These are phyloP conservation scores for Anoplius nigerrimus DNA, from an alignment of 2,888 invertebrate species.

Conservation along the genomic window DNA sequence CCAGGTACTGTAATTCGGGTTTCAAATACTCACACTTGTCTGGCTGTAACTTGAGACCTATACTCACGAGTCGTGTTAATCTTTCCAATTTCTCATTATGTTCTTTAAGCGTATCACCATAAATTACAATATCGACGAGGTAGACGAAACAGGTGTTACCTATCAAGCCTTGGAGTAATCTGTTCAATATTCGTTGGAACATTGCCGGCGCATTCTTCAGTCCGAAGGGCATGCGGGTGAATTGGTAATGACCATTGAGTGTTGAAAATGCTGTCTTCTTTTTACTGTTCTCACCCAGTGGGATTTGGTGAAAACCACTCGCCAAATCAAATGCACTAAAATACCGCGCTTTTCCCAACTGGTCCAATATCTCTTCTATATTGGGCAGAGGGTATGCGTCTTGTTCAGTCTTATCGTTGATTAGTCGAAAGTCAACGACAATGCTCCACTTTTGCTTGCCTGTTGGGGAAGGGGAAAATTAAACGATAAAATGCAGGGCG, in stretches of 20 bases:
- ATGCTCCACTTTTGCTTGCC: too few species aligned
- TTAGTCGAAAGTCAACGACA: too few species aligned
- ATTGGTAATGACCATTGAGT: background rate
- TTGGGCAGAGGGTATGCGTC: too few species aligned
- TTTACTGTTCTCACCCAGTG: background rate
- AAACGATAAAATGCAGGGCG: too few species aligned
- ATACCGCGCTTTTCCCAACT: background rate
- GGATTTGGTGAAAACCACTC: background rate
- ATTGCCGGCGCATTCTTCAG: background rate
- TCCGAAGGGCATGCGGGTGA: background rate
- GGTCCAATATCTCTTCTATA: background rate
- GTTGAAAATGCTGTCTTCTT: background rate
- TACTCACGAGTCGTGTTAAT: background rate
- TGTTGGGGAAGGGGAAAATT: too few species aligned
- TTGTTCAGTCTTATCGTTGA: too few species aligned
- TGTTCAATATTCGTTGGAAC: background rate
- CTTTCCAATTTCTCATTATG: background rate
- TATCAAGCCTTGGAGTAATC: background rate
- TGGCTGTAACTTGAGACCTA: background rate
- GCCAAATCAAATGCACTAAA: background rate
- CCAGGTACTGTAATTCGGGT: too few species aligned
- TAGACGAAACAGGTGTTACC: background rate
- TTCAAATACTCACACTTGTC: too few species aligned
- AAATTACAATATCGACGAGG: background rate
- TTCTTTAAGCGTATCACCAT: too few species aligned